Evolutionary conservation across 2,113 vertebrate genomes (phyloP), one percentile per base, ranked within the genome.

Genomic region (Oenanthe oenanthe): DNA sequence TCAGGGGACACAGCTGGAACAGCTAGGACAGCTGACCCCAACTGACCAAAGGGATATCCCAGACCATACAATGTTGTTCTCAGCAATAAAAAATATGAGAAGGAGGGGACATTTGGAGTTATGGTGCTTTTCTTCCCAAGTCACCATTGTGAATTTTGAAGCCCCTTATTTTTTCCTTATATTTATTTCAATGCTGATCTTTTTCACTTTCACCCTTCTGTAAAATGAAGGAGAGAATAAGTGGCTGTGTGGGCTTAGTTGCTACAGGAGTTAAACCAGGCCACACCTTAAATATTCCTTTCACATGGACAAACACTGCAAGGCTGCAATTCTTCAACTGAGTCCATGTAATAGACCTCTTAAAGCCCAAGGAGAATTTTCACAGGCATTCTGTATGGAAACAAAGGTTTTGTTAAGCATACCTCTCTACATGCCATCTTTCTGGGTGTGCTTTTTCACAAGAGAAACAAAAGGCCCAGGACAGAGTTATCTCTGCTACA

Each of bases 161-260:
- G 29, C 13, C 19, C 24, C 11, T 70, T 28, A 13, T 28, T 72
- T 65, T 65, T 58, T 24, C 32, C 26, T 51, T 58, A 6, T 24
- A 22, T 57, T 66, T 61, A 61, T 31, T 36, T 68, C 32, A 88
- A 36, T 8, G 5, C 14, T 0, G 5, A 48, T 32, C 22, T 38
- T 81, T 60, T 53, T 51, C 18, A 58, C 17, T 71, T 75, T 51
- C 6, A 76, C 22, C 12, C 8, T 58, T 75, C 18, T 0, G 1
- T 50, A 24, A 50, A 50, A 45, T 13, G 6, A 4, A 3, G 9
- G 6, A 38, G 4, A 0, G 1, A 88, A 6, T 28, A 47, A 78
- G 36, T 22, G n/a, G 29, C 40, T 70, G 20, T 0, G 0, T n/a
- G 50, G 3, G 9, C 2, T 76, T n/a, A 26, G 32, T 19, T 47